Base-by-base conservation (phyloP, 2,797 vertebrate genomes). In the Bryconaethiops microstoma region DNA sequence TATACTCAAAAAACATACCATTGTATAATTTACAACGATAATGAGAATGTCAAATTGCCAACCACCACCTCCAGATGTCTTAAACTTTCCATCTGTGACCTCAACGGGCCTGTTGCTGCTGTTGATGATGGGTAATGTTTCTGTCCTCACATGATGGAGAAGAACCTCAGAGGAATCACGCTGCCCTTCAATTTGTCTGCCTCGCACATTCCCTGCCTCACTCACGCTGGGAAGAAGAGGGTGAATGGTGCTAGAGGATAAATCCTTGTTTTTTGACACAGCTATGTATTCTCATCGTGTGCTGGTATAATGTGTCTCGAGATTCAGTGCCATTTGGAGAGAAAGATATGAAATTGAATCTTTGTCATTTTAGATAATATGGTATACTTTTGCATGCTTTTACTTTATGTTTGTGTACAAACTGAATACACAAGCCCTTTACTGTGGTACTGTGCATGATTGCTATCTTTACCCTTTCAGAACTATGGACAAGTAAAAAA, bases 91-190 rank as follows among this genome's bases (percentile, higher is more conserved):
- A 2, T 69, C 17, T 50, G 13, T 74, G 75, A 68, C 70, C 92
- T 92, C 89, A 92, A 87, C 89, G 91, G 93, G 91, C 92, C 91
- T 92, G 92, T 91, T 93, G 90, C 92, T 94, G 92, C 91, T 92
- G 89, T 91, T 91, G 92, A 90, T 91, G 91, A 93, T 92, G 92
- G 93, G 91, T 93, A 92, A 93, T 92, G 92, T 91, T 88, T 86
- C 89, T 90, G 89, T 92, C 91, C 90, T 88, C 83, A 87, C 85
- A 88, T 89, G 90, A 84, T 91, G 88, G 88, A 90, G 87, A 90
- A 82, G 83, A 88, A 87, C 89, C 92, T 92, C 88, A 14, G 80
- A 92, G 92, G 92, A 93, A 80, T 86, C 84, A 82, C 81, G 79
- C 76, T 86, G 87, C 85, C 88, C 84, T 82, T 80, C 87, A 87